Conservation (phyloP, 2,113 vertebrate genomes). For the Lamprotornis superbus region DNA sequence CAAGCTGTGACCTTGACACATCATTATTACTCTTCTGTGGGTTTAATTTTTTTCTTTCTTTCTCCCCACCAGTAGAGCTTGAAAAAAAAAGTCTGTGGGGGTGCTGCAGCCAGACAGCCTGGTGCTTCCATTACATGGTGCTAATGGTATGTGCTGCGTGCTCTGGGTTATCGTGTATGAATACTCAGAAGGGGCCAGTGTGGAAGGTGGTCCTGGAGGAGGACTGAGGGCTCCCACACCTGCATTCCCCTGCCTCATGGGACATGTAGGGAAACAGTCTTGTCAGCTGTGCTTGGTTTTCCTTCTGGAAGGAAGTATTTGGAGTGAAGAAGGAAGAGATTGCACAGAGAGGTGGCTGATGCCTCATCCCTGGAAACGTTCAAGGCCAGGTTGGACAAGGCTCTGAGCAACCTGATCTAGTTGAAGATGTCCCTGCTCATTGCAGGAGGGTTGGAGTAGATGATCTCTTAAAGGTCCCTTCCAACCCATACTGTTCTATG, state of each 20-base stretch:
- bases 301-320: background rate
- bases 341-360: background rate
- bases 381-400: background rate
- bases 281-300: background rate
- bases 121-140: background rate
- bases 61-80: background rate
- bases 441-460: background rate
- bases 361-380: background rate
- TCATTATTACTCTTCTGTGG: background rate
- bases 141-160: background rate
- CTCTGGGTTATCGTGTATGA: accelerated
- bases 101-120: background rate
- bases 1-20: background rate
- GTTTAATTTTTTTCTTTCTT: background rate
- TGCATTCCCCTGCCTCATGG: background rate
- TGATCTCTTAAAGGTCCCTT: background rate
- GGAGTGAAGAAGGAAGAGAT: background rate
- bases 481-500: background rate
- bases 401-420: background rate
- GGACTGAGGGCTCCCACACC: background rate
- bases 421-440: background rate
- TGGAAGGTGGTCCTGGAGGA: background rate
- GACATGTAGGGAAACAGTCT: background rate
- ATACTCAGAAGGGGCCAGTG: background rate
- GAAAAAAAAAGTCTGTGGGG: background rate